These are phyloP conservation scores for Paramormyrops hopkinsi DNA, from an alignment of 2,797 vertebrate genomes.

Conservation along the genomic window DNA sequence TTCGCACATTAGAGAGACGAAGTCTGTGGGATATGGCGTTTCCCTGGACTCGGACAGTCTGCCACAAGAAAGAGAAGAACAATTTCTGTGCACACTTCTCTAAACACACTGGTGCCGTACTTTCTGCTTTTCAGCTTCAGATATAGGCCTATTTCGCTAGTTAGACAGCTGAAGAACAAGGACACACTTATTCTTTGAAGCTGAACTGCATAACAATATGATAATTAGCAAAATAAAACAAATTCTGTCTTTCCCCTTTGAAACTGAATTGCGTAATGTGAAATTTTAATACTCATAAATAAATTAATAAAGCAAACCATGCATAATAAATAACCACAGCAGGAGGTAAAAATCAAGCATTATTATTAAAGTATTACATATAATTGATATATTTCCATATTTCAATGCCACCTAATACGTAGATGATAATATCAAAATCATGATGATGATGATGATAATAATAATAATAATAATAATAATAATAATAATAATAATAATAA, in stretches of 20 bases:
- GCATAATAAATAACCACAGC: neutral
- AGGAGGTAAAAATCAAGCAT: neutral
- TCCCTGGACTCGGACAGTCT: conserved; percentile 88
- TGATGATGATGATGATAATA: neutral
- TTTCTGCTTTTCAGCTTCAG: neutral
- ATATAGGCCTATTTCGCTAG: neutral
- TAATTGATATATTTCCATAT: neutral
- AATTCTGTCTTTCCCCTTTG: neutral
- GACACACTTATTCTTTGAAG: neutral
- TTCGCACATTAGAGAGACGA: conserved; percentile 77
- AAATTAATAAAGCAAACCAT: neutral
- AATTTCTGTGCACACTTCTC: neutral
- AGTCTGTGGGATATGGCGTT: conserved; percentile 89
- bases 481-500: neutral
- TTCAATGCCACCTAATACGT: neutral
- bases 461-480: neutral
- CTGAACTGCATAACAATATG: neutral
- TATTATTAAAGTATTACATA: neutral
- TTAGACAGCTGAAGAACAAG: neutral
- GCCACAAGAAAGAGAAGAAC: conserved; percentile 32
- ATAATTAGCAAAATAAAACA: neutral
- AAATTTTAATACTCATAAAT: neutral
- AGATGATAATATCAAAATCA: neutral
- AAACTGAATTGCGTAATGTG: neutral
- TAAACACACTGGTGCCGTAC: neutral